Evolutionary conservation across 2,888 invertebrate species (phyloP).

Genomic region (Scaptomyza parva): DNA sequence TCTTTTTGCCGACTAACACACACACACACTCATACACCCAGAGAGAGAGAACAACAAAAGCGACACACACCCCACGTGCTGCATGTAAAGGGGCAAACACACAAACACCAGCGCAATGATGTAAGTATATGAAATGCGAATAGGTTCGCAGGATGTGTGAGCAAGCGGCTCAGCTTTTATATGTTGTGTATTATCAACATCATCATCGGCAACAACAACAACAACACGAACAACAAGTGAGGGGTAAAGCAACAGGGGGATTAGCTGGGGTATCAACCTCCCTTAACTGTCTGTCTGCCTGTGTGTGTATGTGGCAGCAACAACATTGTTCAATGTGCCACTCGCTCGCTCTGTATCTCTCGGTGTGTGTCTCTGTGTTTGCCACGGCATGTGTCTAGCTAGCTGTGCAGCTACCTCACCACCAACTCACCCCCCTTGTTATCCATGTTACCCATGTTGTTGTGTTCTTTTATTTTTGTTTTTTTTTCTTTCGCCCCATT

Average conservation of each 20-base stretch:
- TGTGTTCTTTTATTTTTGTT: slow-evolving; percentile 14
- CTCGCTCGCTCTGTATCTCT: slow-evolving; percentile 3
- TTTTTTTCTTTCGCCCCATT: slow-evolving; percentile 36
- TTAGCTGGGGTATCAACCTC: slow-evolving; percentile 50
- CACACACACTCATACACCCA: slow-evolving; percentile 14
- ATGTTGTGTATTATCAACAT: slow-evolving; percentile 64
- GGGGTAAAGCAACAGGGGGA: slow-evolving; percentile 38
- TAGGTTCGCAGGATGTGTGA: slow-evolving; percentile 82
- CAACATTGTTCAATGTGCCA: slow-evolving; percentile 11
- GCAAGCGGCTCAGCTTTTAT: slow-evolving; percentile 72
- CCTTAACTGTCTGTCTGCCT: slow-evolving; percentile 1
- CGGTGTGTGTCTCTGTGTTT: slow-evolving; percentile 25
- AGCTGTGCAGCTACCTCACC: slow-evolving; percentile 16
- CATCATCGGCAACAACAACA: slow-evolving; percentile 42
- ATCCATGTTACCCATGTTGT: slow-evolving; percentile 15
- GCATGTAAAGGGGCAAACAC: slow-evolving; percentile 49
- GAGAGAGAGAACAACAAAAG: too few relatives aligned
- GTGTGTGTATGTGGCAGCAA: slow-evolving; percentile 3
- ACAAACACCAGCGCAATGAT: slow-evolving; percentile 80
- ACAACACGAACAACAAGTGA: slow-evolving; percentile 1
- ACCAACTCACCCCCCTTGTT: slow-evolving; percentile 17
- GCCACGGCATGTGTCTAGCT: slow-evolving; percentile 59
- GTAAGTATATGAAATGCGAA: slow-evolving; percentile 84
- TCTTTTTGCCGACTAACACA: slow-evolving; percentile 48
- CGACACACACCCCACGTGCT: neutral